These are phyloP conservation scores for Karalla daura DNA, from an alignment of 2,797 vertebrate species.

Conservation along the genomic window DNA sequence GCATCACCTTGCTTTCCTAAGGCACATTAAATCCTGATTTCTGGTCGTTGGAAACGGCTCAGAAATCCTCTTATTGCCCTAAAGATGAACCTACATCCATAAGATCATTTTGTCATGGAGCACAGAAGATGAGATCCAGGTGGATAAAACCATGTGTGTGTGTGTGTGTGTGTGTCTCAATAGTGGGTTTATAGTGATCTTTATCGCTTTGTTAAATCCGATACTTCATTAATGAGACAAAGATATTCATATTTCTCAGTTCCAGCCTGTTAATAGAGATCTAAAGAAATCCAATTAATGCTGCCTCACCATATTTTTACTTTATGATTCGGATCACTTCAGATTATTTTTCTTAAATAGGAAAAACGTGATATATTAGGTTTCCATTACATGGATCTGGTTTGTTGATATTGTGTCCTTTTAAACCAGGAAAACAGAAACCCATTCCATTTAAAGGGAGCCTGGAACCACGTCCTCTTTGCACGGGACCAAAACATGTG, in stretches of 20 bases:
- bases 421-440: constrained; percentile 24
- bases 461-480: constrained; percentile 2
- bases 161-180: constrained; percentile 3
- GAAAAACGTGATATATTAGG: constrained; percentile 33
- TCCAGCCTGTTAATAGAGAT: constrained; percentile 28
- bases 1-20: constrained; percentile 85
- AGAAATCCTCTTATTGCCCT: constrained; percentile 60
- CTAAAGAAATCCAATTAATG: constrained; percentile 30
- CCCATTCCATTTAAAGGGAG: constrained; percentile 3
- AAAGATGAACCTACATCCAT: constrained; percentile 55
- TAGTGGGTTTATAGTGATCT: constrained; percentile 14
- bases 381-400: constrained; percentile 45
- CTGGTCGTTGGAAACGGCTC: constrained; percentile 42
- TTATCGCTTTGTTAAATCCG: constrained; percentile 41
- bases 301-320: constrained; percentile 39
- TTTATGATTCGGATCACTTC: constrained; percentile 14
- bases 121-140: constrained; percentile 52
- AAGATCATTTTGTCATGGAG: constrained; percentile 74
- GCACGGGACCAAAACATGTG: not conserved
- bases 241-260: not conserved
- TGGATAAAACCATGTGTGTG: not conserved
- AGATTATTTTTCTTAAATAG: constrained; percentile 29
- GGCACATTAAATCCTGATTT: constrained; percentile 88
- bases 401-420: constrained; percentile 30
- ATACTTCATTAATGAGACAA: not conserved